Percentiles rank a stretch among this genome's conserved stretches.
Conservation (phyloP, 2,888 invertebrate genomes). For the Dyspetes luteomarginatus region DNA sequence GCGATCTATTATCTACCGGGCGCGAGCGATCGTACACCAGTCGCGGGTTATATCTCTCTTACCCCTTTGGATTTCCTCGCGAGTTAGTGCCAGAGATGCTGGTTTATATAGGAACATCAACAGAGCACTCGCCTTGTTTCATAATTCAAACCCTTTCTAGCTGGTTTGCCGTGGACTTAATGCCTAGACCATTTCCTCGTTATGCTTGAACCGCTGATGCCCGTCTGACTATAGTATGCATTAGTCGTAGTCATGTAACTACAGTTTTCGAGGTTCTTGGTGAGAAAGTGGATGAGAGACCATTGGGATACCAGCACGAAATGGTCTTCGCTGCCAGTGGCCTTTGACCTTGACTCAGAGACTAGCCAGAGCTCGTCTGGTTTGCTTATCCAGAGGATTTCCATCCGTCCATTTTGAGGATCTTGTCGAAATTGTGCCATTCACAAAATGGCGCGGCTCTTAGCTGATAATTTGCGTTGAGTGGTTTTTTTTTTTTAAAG, state of each 20-base stretch:
- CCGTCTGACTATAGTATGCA: slow-evolving; percentile 30
- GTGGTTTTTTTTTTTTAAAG: no score
- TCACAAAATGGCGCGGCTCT: not conserved
- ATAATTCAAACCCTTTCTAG: slow-evolving; percentile 81
- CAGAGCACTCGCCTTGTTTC: slow-evolving; percentile 70
- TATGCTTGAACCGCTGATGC: slow-evolving; percentile 55
- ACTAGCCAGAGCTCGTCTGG: not conserved
- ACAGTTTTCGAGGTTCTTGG: no score
- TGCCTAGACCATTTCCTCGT: slow-evolving; percentile 68
- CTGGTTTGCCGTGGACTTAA: slow-evolving; percentile 64
- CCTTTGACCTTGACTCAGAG: not conserved
- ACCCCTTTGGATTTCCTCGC: slow-evolving; percentile 51
- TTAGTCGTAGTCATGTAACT: not conserved
- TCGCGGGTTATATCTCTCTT: slow-evolving; percentile 52
- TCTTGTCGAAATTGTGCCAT: not conserved
- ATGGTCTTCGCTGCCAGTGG: slow-evolving; percentile 9
- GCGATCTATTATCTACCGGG: slow-evolving; percentile 64
- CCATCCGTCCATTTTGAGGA: not conserved
- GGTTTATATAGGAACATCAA: slow-evolving; percentile 30
- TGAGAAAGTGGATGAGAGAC: not conserved
- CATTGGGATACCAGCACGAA: not conserved
- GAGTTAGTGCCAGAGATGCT: slow-evolving; percentile 36
- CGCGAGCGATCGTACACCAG: slow-evolving; percentile 48
- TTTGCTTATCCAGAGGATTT: not conserved
- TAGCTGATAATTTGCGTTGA: not conserved